A percentile compares a stretch with the other conserved stretches of the same genome.
Evolutionary conservation across 1,140 invertebrate species (phyloP).

Genomic region (Dreissena rostriformis): DNA sequence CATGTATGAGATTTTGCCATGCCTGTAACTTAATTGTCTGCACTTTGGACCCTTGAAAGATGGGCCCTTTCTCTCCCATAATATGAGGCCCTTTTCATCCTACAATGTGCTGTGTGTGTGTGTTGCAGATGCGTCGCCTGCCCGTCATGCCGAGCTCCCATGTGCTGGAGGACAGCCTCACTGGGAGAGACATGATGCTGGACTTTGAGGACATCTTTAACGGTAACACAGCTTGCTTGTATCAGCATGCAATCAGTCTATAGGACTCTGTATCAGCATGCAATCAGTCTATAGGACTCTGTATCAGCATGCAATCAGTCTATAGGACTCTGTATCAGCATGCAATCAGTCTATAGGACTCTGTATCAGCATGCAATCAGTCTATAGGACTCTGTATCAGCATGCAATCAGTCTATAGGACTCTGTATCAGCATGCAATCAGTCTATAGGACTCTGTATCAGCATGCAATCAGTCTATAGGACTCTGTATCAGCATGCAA

Average conservation of each 20-base stretch:
- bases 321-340: background rate
- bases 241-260: background rate
- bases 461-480: too few relatives aligned
- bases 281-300: background rate
- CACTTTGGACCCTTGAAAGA: too few relatives aligned
- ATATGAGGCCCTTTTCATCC: too few relatives aligned
- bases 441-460: too few relatives aligned
- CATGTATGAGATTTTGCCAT: too few relatives aligned
- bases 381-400: background rate
- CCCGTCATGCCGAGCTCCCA: constrained; percentile 75
- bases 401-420: too few relatives aligned
- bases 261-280: background rate
- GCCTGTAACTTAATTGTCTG: too few relatives aligned
- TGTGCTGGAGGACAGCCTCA: constrained; percentile 74
- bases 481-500: too few relatives aligned
- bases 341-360: background rate
- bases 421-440: too few relatives aligned
- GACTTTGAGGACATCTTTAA: constrained; percentile 92
- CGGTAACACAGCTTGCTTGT: constrained; percentile 73
- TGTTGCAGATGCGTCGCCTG: constrained; percentile 69
- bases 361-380: background rate
- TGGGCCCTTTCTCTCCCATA: too few relatives aligned
- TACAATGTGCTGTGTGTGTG: too few relatives aligned
- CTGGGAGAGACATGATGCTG: constrained; percentile 88
- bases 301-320: background rate